Conservation (phyloP, 2,888 invertebrate genomes). For the Rhogogaster chlorosoma region DNA sequence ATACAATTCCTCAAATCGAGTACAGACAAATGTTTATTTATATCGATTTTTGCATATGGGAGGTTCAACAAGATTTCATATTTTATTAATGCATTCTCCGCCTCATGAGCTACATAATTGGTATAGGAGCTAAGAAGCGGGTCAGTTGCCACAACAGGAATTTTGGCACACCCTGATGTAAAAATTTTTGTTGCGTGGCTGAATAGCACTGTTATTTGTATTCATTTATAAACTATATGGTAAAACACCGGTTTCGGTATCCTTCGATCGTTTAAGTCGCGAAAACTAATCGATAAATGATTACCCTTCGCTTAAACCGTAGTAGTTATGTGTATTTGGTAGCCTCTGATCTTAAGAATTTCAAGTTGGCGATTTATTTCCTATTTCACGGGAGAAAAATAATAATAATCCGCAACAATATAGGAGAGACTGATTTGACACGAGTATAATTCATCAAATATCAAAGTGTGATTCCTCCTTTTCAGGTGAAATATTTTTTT, state of each 20-base stretch:
- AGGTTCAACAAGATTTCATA: neutral
- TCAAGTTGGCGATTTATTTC: neutral
- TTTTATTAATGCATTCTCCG: neutral
- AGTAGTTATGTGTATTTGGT: neutral
- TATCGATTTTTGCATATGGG: neutral
- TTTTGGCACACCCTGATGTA: neutral
- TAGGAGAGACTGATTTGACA: neutral
- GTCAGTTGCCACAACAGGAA: neutral
- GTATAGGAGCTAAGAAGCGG: neutral
- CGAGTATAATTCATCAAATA: neutral
- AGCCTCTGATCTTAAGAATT: neutral
- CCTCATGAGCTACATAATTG: neutral
- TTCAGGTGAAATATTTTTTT: no score
- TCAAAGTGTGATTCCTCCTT: no score
- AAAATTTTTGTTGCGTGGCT: neutral
- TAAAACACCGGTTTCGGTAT: neutral
- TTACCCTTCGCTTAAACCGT: neutral
- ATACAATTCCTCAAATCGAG: neutral
- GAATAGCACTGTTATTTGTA: neutral
- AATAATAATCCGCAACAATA: neutral
- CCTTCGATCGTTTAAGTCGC: neutral
- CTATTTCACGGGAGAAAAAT: neutral
- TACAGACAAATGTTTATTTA: neutral
- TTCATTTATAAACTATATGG: neutral
- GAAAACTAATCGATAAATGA: neutral